Percentiles rank a stretch among this genome's conserved stretches.
These are phyloP conservation scores for Phenganax marumi DNA, from an alignment of 92 coral and sea anemone species.

Conservation along the genomic window DNA sequence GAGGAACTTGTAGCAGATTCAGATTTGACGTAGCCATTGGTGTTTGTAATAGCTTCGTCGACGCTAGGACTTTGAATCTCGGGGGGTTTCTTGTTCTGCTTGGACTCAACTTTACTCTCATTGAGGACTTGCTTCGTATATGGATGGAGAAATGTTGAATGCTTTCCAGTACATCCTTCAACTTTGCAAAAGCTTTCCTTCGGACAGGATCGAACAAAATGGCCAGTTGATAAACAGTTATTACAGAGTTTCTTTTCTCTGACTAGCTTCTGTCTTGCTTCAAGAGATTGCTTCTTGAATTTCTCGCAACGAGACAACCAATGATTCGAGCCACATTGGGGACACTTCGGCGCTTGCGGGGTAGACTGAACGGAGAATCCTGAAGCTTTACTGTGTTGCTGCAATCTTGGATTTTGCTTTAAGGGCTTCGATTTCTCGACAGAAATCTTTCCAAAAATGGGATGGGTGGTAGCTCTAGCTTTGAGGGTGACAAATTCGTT, in stretches of 20 bases:
- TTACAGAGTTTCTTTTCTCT: slow-evolving; percentile 49
- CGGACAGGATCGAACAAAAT: slow-evolving; percentile 42
- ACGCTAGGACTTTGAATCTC: background rate
- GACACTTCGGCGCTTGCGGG: slow-evolving; percentile 32
- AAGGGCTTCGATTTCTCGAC: background rate
- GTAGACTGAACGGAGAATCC: background rate
- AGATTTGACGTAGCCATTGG: background rate
- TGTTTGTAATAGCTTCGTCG: background rate
- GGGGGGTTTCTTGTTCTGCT: background rate
- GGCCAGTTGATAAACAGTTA: slow-evolving; percentile 59
- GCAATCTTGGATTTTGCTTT: background rate
- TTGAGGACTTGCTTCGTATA: background rate
- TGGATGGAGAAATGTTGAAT: slow-evolving; percentile 54
- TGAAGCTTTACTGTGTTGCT: background rate
- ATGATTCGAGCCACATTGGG: slow-evolving; percentile 44
- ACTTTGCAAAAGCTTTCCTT: slow-evolving; percentile 57
- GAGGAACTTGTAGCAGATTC: background rate
- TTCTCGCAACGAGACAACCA: slow-evolving; percentile 49
- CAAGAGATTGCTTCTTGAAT: slow-evolving; percentile 31
- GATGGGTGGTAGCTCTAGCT: slow-evolving; percentile 46
- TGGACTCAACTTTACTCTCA: background rate
- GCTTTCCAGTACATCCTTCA: slow-evolving; percentile 53
- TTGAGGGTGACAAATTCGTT: slow-evolving; percentile 35
- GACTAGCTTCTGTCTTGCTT: slow-evolving; percentile 39
- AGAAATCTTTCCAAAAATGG: slow-evolving; percentile 43